Base-by-base conservation (phyloP, 2,888 invertebrate species). In the Dynastes hyllus region DNA sequence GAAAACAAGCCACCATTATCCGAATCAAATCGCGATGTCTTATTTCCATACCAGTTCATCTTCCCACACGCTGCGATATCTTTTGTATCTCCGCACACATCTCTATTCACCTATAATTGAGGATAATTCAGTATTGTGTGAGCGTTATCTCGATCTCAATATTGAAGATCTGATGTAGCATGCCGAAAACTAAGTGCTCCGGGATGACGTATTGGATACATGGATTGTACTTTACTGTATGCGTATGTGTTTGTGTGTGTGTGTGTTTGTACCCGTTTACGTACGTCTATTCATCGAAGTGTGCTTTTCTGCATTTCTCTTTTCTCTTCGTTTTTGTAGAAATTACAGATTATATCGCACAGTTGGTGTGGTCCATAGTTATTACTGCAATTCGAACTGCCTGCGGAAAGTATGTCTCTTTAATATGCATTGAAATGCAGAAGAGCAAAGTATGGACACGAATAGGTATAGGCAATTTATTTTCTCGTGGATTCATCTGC, bases 81-180 rank as follows among this genome's bases (percentile, higher is more conserved):
- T 83, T 81, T 78, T 76, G 77, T 83, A 83, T 84, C 84, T 84
- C 85, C 84, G 78, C 50, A 83, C 85, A 83, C 80, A 85, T 85
- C 85, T 86, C 83, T 83, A 85, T 85, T 85, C 85, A 84, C 82
- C 84, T 85, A 86, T 86, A 87, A 87, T 86, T 86, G 86, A 84
- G 86, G 86, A 86, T 86, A 86, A 86, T 86, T 86, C 83, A 82
- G 81, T 83, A 85, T 86, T 86, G 85, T 86, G 81, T 78, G 80
- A 58, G 77, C 66, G 78, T 78, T 80, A 78, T 78, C 82, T 79
- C 65, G 73, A 78, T 81, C 80, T 76, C 75, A 78, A 78, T 79
- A 79, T 78, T 51, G 78, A 61, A 78, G 71, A 78, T 78, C 78
- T 63, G 65, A 73, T 63, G 65, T 16, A 22, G 55, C 51, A 65